Base-by-base conservation (phyloP, 2,113 vertebrate genomes). In the Lampris incognitus region DNA sequence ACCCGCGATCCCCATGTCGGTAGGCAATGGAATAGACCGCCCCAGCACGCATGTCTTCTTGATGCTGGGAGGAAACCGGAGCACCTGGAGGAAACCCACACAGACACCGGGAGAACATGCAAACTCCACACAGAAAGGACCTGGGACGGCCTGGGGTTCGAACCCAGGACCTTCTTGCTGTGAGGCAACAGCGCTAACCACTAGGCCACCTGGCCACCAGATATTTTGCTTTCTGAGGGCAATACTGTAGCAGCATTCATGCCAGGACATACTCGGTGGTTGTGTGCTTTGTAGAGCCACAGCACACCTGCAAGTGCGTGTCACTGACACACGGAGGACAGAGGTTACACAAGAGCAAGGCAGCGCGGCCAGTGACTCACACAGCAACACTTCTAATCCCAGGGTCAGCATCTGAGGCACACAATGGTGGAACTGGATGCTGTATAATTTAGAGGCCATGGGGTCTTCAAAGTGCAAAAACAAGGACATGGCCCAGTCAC, bases 401-500 rank as follows among this genome's bases (percentile, higher is more conserved):
- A 8, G 13, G 9, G 63, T n/a, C 36, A 4, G 62, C 63, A 65
- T 42, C 66, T 50, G 52, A 48, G 52, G n/a, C 52, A 69, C 75
- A 79, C 73, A 76, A 76, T 52, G 76, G 59, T 67, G 77, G 81
- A 79, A 58, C 49, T 11, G 39, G 60, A 68, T 8, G 9, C 9
- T 8, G 66, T 58, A 79, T 72, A 76, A 86, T 81, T 89, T 75
- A 49, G 81, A 88, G 79, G 10, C 39, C 2, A 57, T 60, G 0
- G 66, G 76, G 79, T 61, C 41, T 66, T 84, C 80, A 76, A 82
- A 82, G 78, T 66, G 69, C 24, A 72, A 84, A 88, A 91, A 81
- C 74, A 78, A 79, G 76, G 79, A 83, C 80, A 54, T 71, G 11
- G 69, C 73, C 72, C 65, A 78, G 81, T 84, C 81, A 39, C 84